phyloP scores from a whole-genome alignment of 2,797 vertebrate genomes.

The Enteromius viviparus region DNA sequence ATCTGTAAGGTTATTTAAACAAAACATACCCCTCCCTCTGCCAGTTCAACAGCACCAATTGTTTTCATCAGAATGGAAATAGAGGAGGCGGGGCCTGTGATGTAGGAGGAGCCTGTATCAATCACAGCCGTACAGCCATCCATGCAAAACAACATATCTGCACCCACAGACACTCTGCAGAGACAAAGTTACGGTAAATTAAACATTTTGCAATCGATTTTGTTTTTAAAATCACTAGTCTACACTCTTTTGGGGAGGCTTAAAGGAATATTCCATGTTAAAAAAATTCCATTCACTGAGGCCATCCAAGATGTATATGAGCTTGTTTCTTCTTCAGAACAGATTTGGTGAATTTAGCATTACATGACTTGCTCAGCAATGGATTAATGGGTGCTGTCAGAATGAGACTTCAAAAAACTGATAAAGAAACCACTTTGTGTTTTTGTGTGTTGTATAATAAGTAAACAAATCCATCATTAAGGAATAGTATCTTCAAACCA shows the following conservation, averaged over 20 bases:
- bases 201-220: background rate
- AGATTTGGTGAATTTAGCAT: background rate
- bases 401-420: background rate
- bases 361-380: background rate
- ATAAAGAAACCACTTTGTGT: background rate
- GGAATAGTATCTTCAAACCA: background rate
- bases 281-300: background rate
- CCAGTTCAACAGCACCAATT: conserved; percentile 84
- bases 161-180: conserved; percentile 87
- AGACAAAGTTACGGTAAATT: background rate
- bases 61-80: conserved; percentile 85
- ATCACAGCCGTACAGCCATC: conserved; percentile 88
- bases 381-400: background rate
- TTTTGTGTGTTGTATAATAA: background rate
- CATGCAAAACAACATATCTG: conserved; percentile 82
- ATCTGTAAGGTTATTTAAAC: background rate
- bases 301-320: background rate
- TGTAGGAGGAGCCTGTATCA: conserved; percentile 92
- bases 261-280: background rate
- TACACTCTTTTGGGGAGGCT: background rate
- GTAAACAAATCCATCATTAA: background rate
- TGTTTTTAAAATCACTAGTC: background rate
- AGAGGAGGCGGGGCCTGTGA: conserved; percentile 89
- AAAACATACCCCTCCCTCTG: conserved; percentile 80
- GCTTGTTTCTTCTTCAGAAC: background rate